phyloP scores from a whole-genome alignment of 2,888 invertebrate species.

The Hypsopygia costalis region DNA sequence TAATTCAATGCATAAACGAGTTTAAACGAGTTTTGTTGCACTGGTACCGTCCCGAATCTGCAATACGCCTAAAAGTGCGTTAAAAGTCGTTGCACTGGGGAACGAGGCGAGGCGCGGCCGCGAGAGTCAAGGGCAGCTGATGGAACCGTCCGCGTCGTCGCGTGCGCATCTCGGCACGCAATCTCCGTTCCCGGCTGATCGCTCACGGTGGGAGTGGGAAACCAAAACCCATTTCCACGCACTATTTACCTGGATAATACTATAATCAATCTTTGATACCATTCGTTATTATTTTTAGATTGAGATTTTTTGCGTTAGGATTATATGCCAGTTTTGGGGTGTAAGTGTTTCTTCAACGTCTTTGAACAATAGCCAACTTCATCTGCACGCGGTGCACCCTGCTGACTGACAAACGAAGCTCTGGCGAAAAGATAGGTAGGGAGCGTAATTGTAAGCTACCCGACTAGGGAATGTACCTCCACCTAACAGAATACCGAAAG shows the following conservation, averaged over 20 bases:
- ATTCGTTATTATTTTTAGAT: neutral
- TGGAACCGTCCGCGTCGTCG: slow-evolving; percentile 31
- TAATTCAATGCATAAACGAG: too few species aligned
- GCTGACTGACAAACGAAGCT: too few species aligned
- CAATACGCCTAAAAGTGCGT: slow-evolving; percentile 1
- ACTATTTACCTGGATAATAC: slow-evolving; percentile 11
- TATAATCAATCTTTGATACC: slow-evolving; percentile 1
- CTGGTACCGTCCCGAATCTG: neutral
- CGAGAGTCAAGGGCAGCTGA: slow-evolving; percentile 59
- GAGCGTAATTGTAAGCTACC: too few species aligned
- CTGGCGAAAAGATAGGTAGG: too few species aligned
- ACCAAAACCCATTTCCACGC: slow-evolving; percentile 13
- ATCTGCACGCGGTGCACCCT: too few species aligned
- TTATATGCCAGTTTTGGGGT: too few species aligned
- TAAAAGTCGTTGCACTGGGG: slow-evolving; percentile 51
- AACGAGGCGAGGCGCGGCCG: slow-evolving; percentile 28
- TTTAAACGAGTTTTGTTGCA: too few species aligned
- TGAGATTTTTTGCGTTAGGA: too few species aligned
- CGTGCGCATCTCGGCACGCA: slow-evolving; percentile 48
- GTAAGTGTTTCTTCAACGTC: too few species aligned
- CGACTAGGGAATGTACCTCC: too few species aligned
- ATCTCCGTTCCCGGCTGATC: slow-evolving; percentile 27
- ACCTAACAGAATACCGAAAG: too few species aligned
- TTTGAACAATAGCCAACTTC: too few species aligned
- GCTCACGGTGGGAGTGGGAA: slow-evolving; percentile 20